Conservation (phyloP, 2,797 vertebrate genomes). For the Clarias pachynema region DNA sequence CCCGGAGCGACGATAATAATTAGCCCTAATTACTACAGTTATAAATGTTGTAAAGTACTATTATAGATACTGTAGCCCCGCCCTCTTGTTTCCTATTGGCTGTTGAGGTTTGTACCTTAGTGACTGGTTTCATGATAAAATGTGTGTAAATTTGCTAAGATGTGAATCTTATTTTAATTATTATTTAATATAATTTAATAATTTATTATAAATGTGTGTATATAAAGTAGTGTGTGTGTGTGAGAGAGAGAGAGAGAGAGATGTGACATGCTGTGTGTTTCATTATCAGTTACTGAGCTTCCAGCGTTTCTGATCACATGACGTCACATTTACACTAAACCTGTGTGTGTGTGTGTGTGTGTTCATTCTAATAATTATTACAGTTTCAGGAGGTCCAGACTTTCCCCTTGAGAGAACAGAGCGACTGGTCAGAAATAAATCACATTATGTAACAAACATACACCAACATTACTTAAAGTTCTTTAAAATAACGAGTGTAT, state of each 20-base stretch:
- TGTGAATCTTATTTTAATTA: background rate
- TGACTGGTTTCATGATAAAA: background rate
- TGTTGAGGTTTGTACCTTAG: background rate
- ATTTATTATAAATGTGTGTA: background rate
- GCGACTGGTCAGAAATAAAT: background rate
- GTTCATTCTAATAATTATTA: background rate
- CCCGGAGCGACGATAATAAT: background rate
- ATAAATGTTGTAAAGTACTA: background rate
- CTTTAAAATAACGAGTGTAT: background rate
- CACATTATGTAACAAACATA: background rate
- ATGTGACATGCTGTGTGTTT: constrained; percentile 49
- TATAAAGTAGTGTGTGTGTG: background rate
- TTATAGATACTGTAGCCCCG: background rate
- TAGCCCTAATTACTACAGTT: too few species aligned
- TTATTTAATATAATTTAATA: background rate
- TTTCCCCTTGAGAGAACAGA: background rate
- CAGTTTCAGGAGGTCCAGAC: background rate
- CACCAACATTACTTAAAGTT: background rate
- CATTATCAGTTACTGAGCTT: constrained; percentile 42
- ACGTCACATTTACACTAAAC: constrained; percentile 43
- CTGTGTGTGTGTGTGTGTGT: constrained; percentile 34
- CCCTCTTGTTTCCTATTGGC: constrained; percentile 12
- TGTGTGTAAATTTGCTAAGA: background rate
- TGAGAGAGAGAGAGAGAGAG: background rate
- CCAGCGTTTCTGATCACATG: constrained; percentile 7